phyloP scores from a whole-genome alignment of 2,113 vertebrate species.

The Thunnus maccoyii region DNA sequence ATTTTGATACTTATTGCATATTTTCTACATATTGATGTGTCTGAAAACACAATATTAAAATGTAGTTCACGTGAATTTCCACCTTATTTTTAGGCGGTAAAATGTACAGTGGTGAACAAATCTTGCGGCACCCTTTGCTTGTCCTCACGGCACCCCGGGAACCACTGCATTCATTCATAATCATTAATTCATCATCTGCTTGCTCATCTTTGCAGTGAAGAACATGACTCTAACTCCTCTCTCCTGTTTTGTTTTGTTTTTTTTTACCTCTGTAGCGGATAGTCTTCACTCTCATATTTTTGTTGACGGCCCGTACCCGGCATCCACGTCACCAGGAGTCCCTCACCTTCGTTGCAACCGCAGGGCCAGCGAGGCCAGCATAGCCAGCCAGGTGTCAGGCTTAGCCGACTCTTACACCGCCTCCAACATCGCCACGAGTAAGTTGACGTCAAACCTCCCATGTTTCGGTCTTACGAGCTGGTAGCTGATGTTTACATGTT shows the following conservation, averaged over 20 bases:
- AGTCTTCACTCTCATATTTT: slow-evolving; percentile 83
- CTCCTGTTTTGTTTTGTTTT: too few relatives aligned
- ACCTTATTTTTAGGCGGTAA: too few relatives aligned
- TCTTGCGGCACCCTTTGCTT: too few relatives aligned
- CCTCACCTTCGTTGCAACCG: slow-evolving; percentile 85
- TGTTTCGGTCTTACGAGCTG: slow-evolving; percentile 40
- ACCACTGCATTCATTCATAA: too few relatives aligned
- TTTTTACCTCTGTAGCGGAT: slow-evolving; percentile 68
- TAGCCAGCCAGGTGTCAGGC: slow-evolving; percentile 96
- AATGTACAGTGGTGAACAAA: too few relatives aligned
- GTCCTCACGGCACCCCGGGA: too few relatives aligned
- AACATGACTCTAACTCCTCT: not conserved
- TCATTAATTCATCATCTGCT: not conserved
- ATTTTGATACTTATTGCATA: too few relatives aligned
- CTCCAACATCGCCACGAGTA: slow-evolving; percentile 96
- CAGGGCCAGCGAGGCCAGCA: slow-evolving; percentile 94
- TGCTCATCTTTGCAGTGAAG: not conserved
- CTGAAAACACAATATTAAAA: too few relatives aligned
- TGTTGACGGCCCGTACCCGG: slow-evolving; percentile 79
- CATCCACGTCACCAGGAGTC: slow-evolving; percentile 86
- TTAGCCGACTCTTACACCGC: slow-evolving; percentile 93
- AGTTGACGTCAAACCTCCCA: slow-evolving; percentile 73
- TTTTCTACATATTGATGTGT: too few relatives aligned
- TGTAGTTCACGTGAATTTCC: too few relatives aligned
- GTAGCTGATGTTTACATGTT: slow-evolving; percentile 49